These are phyloP conservation scores for Neolamprologus ventralis DNA, from an alignment of 2,113 vertebrate genomes.

Conservation along the genomic window DNA sequence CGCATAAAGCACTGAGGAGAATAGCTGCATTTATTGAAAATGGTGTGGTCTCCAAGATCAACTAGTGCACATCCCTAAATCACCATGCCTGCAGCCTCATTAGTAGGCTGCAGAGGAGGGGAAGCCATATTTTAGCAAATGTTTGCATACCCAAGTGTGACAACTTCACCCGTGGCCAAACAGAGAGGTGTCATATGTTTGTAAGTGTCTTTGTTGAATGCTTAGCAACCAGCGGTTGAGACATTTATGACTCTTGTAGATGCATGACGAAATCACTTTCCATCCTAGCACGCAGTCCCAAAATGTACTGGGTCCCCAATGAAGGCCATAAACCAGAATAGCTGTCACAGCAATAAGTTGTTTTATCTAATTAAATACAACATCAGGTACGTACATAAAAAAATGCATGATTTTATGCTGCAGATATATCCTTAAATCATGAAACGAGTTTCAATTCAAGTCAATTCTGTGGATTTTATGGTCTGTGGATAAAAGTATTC, in stretches of 20 bases:
- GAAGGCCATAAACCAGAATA: neutral
- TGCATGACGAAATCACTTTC: neutral
- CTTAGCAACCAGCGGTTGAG: constrained; percentile 23
- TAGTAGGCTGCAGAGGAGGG: neutral
- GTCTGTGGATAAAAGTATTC: neutral
- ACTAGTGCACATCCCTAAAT: constrained; percentile 11
- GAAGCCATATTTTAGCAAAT: constrained; percentile 37
- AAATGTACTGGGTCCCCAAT: neutral
- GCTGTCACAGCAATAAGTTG: neutral
- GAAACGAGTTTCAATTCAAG: neutral
- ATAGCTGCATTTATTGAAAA: constrained; percentile 10
- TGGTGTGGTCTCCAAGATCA: neutral
- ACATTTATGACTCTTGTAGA: constrained; percentile 17
- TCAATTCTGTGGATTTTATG: neutral
- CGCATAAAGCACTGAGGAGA: neutral
- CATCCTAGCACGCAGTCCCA: neutral
- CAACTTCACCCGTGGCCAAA: constrained; percentile 26
- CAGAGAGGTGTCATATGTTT: constrained; percentile 28
- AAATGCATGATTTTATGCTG: neutral
- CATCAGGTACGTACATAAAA: neutral
- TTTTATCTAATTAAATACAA: neutral
- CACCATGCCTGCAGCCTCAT: constrained; percentile 22
- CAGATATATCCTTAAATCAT: neutral
- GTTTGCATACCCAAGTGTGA: constrained; percentile 35
- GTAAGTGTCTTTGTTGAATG: constrained; percentile 18